Conservation (phyloP, 2,888 invertebrate genomes). For the Mesorhabditis spiculigera region DNA sequence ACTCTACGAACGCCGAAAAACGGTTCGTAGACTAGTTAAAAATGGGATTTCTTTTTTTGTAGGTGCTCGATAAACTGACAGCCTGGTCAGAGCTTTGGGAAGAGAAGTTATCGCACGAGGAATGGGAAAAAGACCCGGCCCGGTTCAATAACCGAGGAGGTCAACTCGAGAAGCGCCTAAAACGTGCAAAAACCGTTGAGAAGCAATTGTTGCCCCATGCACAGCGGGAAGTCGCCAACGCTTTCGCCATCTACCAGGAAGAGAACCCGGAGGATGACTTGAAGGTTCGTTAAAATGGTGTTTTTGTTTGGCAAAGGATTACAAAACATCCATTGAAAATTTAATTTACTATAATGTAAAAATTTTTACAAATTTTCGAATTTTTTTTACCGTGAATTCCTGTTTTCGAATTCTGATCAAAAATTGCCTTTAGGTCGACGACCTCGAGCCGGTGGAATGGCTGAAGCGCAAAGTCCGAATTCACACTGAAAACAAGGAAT, state of each 20-base stretch:
- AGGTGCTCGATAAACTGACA: conserved; percentile 1
- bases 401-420: too few relatives aligned
- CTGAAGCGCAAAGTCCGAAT: not conserved
- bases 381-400: too few relatives aligned
- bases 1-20: not conserved
- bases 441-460: not conserved
- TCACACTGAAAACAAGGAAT: conserved; percentile 2
- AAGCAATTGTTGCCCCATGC: not conserved
- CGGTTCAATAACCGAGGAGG: not conserved
- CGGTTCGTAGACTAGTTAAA: not conserved
- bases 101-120: not conserved
- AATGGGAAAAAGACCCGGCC: not conserved
- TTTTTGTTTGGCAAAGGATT: too few relatives aligned
- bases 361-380: too few relatives aligned
- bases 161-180: not conserved
- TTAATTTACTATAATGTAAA: too few relatives aligned
- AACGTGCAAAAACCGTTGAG: not conserved
- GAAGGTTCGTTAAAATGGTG: too few relatives aligned
- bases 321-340: too few relatives aligned
- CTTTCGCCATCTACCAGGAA: not conserved
- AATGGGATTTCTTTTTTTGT: not conserved
- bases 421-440: not conserved
- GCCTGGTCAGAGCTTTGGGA: not conserved
- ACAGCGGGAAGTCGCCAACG: not conserved
- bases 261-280: too few relatives aligned